phyloP scores from a whole-genome alignment of 2,113 vertebrate species.

The Electrona antarctica region DNA sequence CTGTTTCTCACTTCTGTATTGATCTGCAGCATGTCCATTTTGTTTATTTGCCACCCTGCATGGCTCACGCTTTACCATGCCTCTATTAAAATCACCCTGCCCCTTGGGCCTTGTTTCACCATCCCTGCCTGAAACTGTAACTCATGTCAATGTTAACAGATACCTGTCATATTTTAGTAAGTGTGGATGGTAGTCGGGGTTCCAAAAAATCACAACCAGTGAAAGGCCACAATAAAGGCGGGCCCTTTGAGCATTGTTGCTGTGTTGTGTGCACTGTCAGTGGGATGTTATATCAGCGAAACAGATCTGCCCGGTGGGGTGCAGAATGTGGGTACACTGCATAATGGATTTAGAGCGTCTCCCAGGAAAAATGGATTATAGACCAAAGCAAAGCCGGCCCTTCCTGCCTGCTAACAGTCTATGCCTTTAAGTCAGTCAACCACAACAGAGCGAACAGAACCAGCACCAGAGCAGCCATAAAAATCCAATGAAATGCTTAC shows the following conservation, averaged over 20 bases:
- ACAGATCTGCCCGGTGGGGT: neutral
- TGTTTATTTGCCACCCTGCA: slow-evolving; percentile 8
- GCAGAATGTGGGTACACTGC: slow-evolving; percentile 42
- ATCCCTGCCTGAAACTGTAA: slow-evolving; percentile 1
- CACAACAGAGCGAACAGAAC: slow-evolving; percentile 21
- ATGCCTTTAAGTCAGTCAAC: slow-evolving; percentile 25
- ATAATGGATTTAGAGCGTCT: slow-evolving; percentile 56
- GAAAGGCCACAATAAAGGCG: slow-evolving; percentile 1
- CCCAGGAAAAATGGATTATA: slow-evolving; percentile 57
- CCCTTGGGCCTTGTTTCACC: slow-evolving; percentile 25
- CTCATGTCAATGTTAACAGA: neutral
- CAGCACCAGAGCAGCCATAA: neutral
- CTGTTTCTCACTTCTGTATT: slow-evolving; percentile 14
- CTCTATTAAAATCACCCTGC: slow-evolving; percentile 2
- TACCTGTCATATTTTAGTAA: neutral
- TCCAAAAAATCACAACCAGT: slow-evolving; percentile 19
- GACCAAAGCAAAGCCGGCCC: slow-evolving; percentile 38
- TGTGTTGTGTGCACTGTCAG: slow-evolving; percentile 12
- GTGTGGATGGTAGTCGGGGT: slow-evolving; percentile 18
- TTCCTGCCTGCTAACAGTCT: slow-evolving; percentile 34
- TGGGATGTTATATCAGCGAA: slow-evolving; percentile 14
- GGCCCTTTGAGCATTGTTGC: slow-evolving; percentile 29
- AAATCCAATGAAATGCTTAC: slow-evolving; percentile 11
- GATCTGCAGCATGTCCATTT: slow-evolving; percentile 20
- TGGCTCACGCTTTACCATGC: slow-evolving; percentile 1